Conservation (phyloP, 2,888 invertebrate genomes). For the Pristionchus fissidentatus region DNA sequence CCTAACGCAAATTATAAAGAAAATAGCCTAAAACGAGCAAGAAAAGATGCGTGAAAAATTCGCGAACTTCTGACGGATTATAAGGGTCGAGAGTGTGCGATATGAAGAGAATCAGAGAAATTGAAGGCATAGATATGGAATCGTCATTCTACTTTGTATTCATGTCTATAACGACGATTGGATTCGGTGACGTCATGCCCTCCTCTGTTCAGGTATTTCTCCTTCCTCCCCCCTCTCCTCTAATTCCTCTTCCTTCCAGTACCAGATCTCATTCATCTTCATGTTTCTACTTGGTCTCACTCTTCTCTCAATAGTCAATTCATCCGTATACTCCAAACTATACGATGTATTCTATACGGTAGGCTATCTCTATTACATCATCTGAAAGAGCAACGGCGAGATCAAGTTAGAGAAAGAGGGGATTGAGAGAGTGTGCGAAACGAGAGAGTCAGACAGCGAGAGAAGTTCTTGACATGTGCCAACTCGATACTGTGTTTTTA, state of each 20-base stretch:
- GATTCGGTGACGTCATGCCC: conserved; percentile 68
- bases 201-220: conserved; percentile 61
- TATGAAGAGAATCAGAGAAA: not conserved
- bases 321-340: conserved; percentile 62
- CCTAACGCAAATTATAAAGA: no score
- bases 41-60: no score
- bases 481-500: no score
- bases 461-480: no score
- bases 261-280: conserved; percentile 61
- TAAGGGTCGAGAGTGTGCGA: no score
- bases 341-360: conserved; percentile 59
- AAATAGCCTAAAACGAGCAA: no score
- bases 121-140: conserved; percentile 47
- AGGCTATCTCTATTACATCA: not conserved
- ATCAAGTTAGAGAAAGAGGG: no score
- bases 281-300: conserved; percentile 65
- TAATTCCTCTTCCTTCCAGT: conserved; percentile 53
- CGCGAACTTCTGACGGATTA: no score
- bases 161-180: conserved; percentile 66
- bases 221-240: not conserved
- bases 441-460: no score
- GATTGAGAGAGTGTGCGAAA: no score
- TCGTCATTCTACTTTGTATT: conserved; percentile 66
- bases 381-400: no score
- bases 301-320: conserved; percentile 65